phyloP scores from a whole-genome alignment of 1,140 invertebrate genomes.

The Drosophila oshimai region DNA sequence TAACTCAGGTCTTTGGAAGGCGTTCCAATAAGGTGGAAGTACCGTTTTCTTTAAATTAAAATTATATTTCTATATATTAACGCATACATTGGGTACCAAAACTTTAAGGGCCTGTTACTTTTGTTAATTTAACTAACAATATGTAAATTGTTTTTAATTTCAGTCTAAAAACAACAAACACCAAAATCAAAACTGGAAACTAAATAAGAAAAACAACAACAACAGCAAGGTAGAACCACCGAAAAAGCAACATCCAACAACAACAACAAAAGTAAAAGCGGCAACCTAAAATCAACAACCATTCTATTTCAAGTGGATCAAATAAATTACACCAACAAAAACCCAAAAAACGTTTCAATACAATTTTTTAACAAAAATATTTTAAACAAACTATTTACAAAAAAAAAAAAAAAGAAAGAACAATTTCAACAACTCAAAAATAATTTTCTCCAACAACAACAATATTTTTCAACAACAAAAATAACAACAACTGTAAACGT shows the following conservation, averaged over 20 bases:
- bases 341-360: too few species aligned
- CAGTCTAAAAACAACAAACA: conserved; percentile 15
- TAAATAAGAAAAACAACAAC: conserved; percentile 5
- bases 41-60: too few species aligned
- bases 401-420: too few species aligned
- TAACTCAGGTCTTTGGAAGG: background rate
- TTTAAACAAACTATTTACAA: background rate
- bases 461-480: background rate
- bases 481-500: background rate
- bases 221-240: conserved; percentile 38
- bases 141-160: conserved; percentile 19
- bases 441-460: too few species aligned
- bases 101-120: too few species aligned
- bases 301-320: too few species aligned
- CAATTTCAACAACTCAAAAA: background rate
- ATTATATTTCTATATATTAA: too few species aligned
- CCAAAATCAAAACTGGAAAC: conserved; percentile 37
- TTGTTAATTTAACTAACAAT: too few species aligned
- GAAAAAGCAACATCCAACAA: conserved; percentile 6
- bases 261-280: conserved; percentile 13
- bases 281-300: conserved; percentile 6
- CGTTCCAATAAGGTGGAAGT: too few species aligned
- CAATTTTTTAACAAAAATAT: background rate
- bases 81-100: too few species aligned
- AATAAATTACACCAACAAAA: background rate